phyloP scores from a whole-genome alignment of 2,113 vertebrate species.

The Ploceus nigricollis region DNA sequence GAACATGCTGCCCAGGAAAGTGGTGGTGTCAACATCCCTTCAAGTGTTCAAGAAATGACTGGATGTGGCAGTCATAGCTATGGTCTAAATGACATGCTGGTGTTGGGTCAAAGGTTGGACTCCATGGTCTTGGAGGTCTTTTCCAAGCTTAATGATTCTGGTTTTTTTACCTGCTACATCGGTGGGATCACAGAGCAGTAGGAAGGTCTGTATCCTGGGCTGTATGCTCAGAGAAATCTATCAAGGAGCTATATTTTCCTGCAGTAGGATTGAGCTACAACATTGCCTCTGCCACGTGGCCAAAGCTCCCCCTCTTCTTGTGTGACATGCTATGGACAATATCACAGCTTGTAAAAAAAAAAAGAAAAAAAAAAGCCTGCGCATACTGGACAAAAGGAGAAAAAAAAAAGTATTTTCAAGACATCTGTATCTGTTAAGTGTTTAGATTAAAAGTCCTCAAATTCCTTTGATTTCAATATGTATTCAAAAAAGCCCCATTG shows the following conservation, averaged over 20 bases:
- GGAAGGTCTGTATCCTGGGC: neutral
- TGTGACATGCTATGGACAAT: neutral
- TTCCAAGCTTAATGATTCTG: neutral
- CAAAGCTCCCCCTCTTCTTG: neutral
- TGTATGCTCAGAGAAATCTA: neutral
- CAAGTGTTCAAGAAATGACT: neutral
- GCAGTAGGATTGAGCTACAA: neutral
- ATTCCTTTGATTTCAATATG: neutral
- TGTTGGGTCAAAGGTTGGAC: neutral
- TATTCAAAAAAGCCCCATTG: neutral
- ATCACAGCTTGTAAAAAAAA: neutral
- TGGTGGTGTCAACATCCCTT: rapidly evolving
- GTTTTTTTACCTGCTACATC: neutral
- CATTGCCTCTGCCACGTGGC: neutral
- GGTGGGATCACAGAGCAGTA: neutral
- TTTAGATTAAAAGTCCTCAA: neutral
- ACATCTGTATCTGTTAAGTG: neutral
- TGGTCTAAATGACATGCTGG: no score
- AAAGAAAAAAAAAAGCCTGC: neutral
- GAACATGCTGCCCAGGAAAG: neutral
- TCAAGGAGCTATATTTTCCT: neutral
- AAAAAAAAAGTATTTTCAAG: neutral
- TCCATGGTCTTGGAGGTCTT: neutral
- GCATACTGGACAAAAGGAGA: neutral
- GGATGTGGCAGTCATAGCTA: neutral